phyloP scores from a whole-genome alignment of 2,113 vertebrate species.

The Apteryx owenii region DNA sequence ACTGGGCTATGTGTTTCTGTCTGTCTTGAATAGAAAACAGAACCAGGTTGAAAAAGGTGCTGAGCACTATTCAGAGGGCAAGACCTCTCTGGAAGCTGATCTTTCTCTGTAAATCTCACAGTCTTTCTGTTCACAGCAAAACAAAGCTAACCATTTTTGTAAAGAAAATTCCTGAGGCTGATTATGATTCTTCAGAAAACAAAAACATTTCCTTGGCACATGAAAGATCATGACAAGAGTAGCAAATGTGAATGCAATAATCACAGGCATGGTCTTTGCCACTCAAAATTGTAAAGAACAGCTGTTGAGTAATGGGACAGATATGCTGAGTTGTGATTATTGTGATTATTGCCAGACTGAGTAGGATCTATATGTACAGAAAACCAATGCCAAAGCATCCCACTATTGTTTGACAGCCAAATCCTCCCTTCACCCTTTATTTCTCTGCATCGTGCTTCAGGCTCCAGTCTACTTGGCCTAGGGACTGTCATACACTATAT shows the following conservation, averaged over 20 bases:
- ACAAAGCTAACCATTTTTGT: neutral
- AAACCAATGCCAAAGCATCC: neutral
- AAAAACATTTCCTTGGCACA: neutral
- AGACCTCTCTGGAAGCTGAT: neutral
- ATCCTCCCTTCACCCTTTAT: neutral
- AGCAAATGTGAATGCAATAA: neutral
- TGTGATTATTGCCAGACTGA: neutral
- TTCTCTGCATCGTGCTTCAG: neutral
- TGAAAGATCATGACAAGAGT: neutral
- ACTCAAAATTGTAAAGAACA: neutral
- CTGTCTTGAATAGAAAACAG: neutral
- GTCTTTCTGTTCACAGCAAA: neutral
- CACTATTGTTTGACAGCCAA: neutral
- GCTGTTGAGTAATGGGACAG: neutral
- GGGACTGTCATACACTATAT: neutral
- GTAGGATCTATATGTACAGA: neutral
- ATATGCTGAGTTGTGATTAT: fast-evolving
- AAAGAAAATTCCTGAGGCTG: neutral
- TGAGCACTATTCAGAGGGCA: neutral
- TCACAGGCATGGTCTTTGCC: neutral
- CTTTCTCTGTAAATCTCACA: neutral
- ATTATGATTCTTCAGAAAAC: neutral
- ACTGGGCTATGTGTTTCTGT: neutral
- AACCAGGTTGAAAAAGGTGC: neutral
- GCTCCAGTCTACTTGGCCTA: fast-evolving